These are phyloP conservation scores for Apodemus agrarius DNA, from an alignment of 2,797 vertebrate species.

Conservation along the genomic window DNA sequence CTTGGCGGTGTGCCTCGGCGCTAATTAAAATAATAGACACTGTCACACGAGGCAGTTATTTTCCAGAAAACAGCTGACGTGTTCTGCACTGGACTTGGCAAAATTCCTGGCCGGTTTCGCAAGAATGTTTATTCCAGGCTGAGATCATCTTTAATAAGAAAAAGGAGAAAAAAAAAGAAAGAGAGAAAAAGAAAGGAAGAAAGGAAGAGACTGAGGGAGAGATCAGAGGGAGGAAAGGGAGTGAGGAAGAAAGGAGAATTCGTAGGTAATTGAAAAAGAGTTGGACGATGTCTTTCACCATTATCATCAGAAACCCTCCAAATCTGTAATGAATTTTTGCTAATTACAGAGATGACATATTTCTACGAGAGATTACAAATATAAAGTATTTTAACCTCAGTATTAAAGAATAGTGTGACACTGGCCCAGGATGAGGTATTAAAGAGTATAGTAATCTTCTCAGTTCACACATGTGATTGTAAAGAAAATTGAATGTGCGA, in stretches of 20 bases:
- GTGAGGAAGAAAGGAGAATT: neutral
- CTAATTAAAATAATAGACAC: slow-evolving; percentile 71
- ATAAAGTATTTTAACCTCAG: slow-evolving; percentile 31
- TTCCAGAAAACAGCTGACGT: slow-evolving; percentile 77
- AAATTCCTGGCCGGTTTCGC: slow-evolving; percentile 67
- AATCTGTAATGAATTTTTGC: neutral
- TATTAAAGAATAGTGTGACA: slow-evolving; percentile 15
- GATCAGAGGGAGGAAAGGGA: neutral
- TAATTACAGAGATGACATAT: slow-evolving; percentile 13
- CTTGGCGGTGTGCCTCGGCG: neutral
- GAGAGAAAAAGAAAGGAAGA: neutral
- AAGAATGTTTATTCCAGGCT: slow-evolving; percentile 81
- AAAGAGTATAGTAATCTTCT: neutral
- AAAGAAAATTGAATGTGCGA: neutral
- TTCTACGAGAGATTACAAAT: slow-evolving; percentile 28
- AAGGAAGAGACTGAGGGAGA: neutral
- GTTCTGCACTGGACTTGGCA: slow-evolving; percentile 62
- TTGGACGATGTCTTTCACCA: neutral
- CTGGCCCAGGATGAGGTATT: neutral
- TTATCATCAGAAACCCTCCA: neutral
- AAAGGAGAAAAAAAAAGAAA: neutral
- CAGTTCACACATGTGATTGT: neutral
- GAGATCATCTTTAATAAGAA: slow-evolving; percentile 67
- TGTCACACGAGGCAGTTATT: slow-evolving; percentile 65
- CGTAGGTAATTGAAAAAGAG: neutral